Percentiles rank a stretch among this genome's conserved stretches.
Evolutionary conservation across 1,140 invertebrate genomes (phyloP).

Genomic region (Bombus consobrinus): DNA sequence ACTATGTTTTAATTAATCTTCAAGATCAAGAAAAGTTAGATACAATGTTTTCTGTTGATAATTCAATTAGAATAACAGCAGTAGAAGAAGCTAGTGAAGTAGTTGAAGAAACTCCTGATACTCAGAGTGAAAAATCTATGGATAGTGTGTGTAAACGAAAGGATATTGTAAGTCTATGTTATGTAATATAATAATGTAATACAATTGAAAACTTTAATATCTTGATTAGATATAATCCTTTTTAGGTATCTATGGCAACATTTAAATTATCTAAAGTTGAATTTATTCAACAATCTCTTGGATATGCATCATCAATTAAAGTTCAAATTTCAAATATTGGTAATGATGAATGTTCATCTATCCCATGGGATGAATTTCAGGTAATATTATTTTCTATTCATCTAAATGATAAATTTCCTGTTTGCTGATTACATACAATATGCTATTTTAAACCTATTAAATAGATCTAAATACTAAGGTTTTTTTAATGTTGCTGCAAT

Average conservation of each 20-base stretch:
- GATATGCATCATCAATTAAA: slow-evolving; percentile 88
- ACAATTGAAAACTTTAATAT: background rate
- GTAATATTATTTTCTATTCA: slow-evolving; percentile 81
- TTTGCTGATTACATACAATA: slow-evolving; percentile 50
- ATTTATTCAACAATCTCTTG: slow-evolving; percentile 90
- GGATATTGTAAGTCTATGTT: slow-evolving; percentile 86
- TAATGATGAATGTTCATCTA: slow-evolving; percentile 92
- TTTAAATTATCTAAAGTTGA: slow-evolving; percentile 93
- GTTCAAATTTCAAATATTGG: slow-evolving; percentile 90
- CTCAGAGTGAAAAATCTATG: slow-evolving; percentile 91
- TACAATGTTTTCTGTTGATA: slow-evolving; percentile 82
- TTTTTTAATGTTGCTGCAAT: slow-evolving; percentile 38
- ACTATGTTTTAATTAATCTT: slow-evolving; percentile 87
- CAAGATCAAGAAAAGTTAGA: slow-evolving; percentile 86
- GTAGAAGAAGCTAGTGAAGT: slow-evolving; percentile 94
- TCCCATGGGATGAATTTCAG: slow-evolving; percentile 97
- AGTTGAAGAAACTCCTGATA: slow-evolving; percentile 88
- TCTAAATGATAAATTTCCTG: slow-evolving; percentile 9
- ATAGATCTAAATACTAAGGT: slow-evolving; percentile 45
- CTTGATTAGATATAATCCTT: slow-evolving; percentile 1
- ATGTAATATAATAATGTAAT: background rate
- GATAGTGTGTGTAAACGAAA: slow-evolving; percentile 90
- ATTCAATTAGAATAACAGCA: slow-evolving; percentile 79
- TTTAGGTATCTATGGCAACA: slow-evolving; percentile 91
- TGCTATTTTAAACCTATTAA: slow-evolving; percentile 37